These are phyloP conservation scores for Steromphala cineraria DNA, from an alignment of 2,888 invertebrate genomes.

Conservation along the genomic window DNA sequence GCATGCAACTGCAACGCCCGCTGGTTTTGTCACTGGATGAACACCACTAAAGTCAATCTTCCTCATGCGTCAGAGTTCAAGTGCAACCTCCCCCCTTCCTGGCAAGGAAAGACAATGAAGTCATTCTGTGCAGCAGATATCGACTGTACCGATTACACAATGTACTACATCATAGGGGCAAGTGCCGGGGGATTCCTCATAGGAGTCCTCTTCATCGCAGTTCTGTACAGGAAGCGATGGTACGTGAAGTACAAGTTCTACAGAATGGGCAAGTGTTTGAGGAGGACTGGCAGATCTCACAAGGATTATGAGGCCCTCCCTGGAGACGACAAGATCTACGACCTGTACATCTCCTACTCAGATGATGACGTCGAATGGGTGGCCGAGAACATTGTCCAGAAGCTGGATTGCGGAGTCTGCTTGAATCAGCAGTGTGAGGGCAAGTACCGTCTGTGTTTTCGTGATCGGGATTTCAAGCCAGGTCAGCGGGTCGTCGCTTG, in stretches of 20 bases:
- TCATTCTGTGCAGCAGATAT: constrained; percentile 51
- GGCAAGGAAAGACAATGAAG: constrained; percentile 48
- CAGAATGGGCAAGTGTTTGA: neutral
- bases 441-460: constrained; percentile 46
- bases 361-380: constrained; percentile 53
- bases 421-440: constrained; percentile 43
- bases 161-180: constrained; percentile 40
- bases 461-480: constrained; percentile 33
- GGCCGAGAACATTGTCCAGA: constrained; percentile 39
- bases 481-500: constrained; percentile 34
- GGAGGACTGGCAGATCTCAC: neutral
- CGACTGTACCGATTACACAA: constrained; percentile 45
- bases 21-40: constrained; percentile 94
- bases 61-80: constrained; percentile 36
- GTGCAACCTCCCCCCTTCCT: constrained; percentile 51
- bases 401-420: constrained; percentile 43
- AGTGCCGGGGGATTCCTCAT: constrained; percentile 33
- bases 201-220: constrained; percentile 12
- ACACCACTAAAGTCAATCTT: constrained; percentile 80
- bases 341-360: constrained; percentile 50
- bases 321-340: constrained; percentile 32
- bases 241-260: constrained; percentile 27
- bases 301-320: constrained; percentile 28
- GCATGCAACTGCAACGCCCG: constrained; percentile 92
- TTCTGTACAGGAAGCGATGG: constrained; percentile 33